Conservation (phyloP, 2,888 invertebrate species). For the Schizaphis graminum region DNA sequence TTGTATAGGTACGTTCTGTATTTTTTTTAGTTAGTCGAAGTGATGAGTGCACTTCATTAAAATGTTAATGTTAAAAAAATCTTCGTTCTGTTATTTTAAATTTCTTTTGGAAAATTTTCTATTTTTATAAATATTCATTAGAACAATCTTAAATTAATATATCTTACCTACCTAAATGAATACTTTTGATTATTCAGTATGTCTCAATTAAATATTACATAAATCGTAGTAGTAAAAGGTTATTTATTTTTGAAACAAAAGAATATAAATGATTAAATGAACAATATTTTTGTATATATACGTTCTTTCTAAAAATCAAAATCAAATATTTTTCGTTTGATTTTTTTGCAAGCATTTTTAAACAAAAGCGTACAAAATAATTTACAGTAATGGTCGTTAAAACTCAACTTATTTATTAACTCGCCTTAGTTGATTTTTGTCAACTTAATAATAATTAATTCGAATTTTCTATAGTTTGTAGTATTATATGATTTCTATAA, state of each 20-base stretch:
- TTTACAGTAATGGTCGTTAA: not conserved
- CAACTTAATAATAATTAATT: not conserved
- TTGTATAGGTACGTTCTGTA: not conserved
- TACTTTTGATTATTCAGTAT: not conserved
- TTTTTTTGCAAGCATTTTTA: not conserved
- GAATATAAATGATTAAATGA: not conserved
- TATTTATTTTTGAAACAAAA: not conserved
- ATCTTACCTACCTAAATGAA: not conserved
- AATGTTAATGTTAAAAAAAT: not conserved
- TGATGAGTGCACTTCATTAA: not conserved
- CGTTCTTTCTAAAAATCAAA: not conserved
- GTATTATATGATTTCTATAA: not conserved
- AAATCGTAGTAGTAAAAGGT: too few relatives aligned
- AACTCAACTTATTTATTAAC: not conserved
- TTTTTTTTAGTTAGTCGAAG: not conserved
- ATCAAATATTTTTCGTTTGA: not conserved
- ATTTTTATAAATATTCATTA: not conserved
- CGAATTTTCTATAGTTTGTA: not conserved
- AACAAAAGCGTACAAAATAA: not conserved
- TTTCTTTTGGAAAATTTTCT: not conserved
- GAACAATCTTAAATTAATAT: not conserved
- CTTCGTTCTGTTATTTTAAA: not conserved
- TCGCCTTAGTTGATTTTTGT: not conserved
- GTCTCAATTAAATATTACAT: not conserved
- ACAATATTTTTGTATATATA: not conserved